Conservation (phyloP, 2,888 invertebrate species). For the Cancer borealis region DNA sequence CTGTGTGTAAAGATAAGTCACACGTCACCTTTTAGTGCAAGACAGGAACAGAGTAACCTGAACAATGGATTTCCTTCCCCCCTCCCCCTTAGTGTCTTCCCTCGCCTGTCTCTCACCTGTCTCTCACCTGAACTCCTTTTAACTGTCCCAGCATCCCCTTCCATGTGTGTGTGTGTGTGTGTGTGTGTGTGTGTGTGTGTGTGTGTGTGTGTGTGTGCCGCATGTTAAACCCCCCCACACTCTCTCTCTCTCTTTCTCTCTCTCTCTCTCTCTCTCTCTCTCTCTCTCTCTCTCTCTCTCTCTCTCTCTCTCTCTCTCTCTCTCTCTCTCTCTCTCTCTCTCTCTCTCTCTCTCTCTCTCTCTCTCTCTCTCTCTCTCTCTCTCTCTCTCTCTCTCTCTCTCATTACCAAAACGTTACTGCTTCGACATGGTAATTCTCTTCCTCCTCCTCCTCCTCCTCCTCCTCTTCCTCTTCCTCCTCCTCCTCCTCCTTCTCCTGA, state of each 20-base stretch:
- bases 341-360: slow-evolving; percentile 53
- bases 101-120: too few relatives aligned
- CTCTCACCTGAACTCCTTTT: too few relatives aligned
- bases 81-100: too few relatives aligned
- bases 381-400: slow-evolving; percentile 51
- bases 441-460: background rate
- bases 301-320: slow-evolving; percentile 48
- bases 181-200: too few relatives aligned
- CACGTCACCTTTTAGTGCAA: too few relatives aligned
- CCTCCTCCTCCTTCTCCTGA: background rate
- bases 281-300: slow-evolving; percentile 28
- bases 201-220: too few relatives aligned
- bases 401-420: background rate
- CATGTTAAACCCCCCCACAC: background rate
- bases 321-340: slow-evolving; percentile 39
- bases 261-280: slow-evolving; percentile 42
- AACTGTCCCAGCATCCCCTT: too few relatives aligned
- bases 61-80: too few relatives aligned
- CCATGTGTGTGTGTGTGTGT: too few relatives aligned
- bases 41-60: too few relatives aligned
- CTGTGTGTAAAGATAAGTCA: too few relatives aligned
- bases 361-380: slow-evolving; percentile 53
- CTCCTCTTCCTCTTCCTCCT: background rate
- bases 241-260: slow-evolving; percentile 22
- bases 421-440: background rate